Percentiles rank a stretch among this genome's conserved stretches.
Evolutionary conservation across 2,888 invertebrate genomes (phyloP).

Genomic region (Habrosyne pyritoides): DNA sequence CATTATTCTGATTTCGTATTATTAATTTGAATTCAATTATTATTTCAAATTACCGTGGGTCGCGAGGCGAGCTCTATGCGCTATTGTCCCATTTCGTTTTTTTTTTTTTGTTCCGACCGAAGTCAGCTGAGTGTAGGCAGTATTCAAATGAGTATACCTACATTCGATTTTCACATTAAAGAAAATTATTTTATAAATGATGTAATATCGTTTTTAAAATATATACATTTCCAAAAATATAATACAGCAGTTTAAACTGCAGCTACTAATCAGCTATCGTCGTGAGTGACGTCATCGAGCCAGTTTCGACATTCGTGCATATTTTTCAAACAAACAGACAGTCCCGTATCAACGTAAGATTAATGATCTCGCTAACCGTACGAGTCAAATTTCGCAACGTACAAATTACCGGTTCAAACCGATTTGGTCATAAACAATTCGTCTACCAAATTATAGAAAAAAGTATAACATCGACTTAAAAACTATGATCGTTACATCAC

Average conservation of each 20-base stretch:
- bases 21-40: conserved; percentile 78
- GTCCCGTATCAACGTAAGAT: conserved; percentile 66
- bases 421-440: conserved; percentile 61
- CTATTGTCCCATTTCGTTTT: conserved; percentile 64
- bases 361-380: conserved; percentile 67
- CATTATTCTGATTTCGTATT: conserved; percentile 75
- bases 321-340: conserved; percentile 70
- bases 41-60: conserved; percentile 76
- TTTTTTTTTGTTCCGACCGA: conserved; percentile 39
- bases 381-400: conserved; percentile 63
- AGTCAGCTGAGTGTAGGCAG: conserved; percentile 21
- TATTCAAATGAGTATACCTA: conserved; percentile 14
- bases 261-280: conserved; percentile 40
- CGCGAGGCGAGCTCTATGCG: conserved; percentile 48
- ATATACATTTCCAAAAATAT: neutral
- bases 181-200: neutral
- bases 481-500: conserved; percentile 27
- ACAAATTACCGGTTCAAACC: conserved; percentile 59
- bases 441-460: conserved; percentile 47
- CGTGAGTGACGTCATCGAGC: conserved; percentile 46
- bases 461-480: conserved; percentile 11
- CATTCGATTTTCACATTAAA: neutral
- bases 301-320: conserved; percentile 47
- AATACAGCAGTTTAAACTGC: conserved; percentile 14
- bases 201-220: neutral